Evolutionary conservation across 2,888 invertebrate species (phyloP), one percentile per base, ranked within the genome.

Genomic region (Conops quadrifasciatus): DNA sequence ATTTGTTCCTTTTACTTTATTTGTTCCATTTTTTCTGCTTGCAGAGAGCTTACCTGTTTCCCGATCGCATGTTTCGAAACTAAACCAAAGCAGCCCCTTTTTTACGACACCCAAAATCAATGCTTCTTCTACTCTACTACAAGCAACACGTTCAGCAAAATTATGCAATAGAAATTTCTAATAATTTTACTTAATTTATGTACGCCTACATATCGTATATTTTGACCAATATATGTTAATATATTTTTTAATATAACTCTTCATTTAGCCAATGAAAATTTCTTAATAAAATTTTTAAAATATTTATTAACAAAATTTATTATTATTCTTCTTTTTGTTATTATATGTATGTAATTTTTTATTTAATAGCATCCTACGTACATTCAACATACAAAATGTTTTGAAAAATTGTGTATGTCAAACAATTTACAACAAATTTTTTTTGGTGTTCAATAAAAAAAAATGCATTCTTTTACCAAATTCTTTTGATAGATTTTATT

Each of bases 41-140:
- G 91, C 93, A 94, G 93, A 93, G 90, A 92, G 93, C 90, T 93
- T 93, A 91, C 92, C 93, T 90, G 92, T 92, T 90, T 92, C 92
- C 90, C 92, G 93, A 91, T 81, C 93, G 93, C 93, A 93, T 93
- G 90, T 92, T 92, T 89, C 89, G 89, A 89, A 80, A 80, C 74
- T 73, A 71, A 74, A 74, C 73, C 68, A 72, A 87, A 87, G 87
- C 87, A 87, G 87, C 86, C 87, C 87, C 87, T 87, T 87, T 87
- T 87, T 87, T 86, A 76, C 71, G 71, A 77, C 68, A 67, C 74
- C 78, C 73, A 74, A 77, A 74, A 75, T 69, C 65, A 78, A 75
- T 75, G 9, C 36, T 36, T 36, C 36, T 36, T 36, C 36, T 36
- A 36, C 36, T 36, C 36, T 36, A 36, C 70, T 71, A 56, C 74